Conservation (phyloP, 2,888 invertebrate species). For the Phragmatobia fuliginosa region DNA sequence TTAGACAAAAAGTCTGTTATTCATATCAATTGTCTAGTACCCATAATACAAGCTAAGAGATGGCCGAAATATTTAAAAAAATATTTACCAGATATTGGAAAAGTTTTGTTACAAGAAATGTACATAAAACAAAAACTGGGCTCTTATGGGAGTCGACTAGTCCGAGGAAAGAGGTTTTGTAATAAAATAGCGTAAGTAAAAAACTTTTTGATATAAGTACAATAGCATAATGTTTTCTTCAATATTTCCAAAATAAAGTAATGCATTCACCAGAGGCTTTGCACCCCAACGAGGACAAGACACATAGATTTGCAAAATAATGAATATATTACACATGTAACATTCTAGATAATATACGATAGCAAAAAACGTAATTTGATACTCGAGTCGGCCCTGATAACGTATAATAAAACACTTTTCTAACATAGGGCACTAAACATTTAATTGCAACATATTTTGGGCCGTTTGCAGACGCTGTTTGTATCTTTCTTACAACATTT, state of each 20-base stretch:
- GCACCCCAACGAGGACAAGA: not conserved
- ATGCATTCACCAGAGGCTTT: not conserved
- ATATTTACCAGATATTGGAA: too few relatives aligned
- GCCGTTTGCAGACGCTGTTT: not conserved
- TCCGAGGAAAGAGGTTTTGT: not conserved
- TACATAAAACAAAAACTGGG: not conserved
- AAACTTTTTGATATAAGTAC: not conserved
- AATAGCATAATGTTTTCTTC: not conserved
- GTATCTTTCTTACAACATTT: not conserved
- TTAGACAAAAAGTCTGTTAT: too few relatives aligned
- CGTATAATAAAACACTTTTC: not conserved
- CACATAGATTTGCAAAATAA: slow-evolving; percentile 8
- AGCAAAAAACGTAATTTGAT: slow-evolving; percentile 1
- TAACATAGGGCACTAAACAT: not conserved
- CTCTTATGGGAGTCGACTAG: too few relatives aligned
- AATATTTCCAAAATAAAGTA: not conserved
- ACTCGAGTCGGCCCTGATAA: not conserved
- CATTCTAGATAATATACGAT: slow-evolving; percentile 15
- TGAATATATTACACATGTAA: not conserved
- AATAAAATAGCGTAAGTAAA: not conserved
- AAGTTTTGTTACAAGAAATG: not conserved
- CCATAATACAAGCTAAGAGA: too few relatives aligned
- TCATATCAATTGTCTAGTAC: too few relatives aligned
- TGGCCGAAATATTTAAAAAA: too few relatives aligned
- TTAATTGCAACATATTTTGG: not conserved